These are phyloP conservation scores for Phaenicophaeus curvirostris DNA, from an alignment of 2,797 vertebrate genomes.

Conservation along the genomic window DNA sequence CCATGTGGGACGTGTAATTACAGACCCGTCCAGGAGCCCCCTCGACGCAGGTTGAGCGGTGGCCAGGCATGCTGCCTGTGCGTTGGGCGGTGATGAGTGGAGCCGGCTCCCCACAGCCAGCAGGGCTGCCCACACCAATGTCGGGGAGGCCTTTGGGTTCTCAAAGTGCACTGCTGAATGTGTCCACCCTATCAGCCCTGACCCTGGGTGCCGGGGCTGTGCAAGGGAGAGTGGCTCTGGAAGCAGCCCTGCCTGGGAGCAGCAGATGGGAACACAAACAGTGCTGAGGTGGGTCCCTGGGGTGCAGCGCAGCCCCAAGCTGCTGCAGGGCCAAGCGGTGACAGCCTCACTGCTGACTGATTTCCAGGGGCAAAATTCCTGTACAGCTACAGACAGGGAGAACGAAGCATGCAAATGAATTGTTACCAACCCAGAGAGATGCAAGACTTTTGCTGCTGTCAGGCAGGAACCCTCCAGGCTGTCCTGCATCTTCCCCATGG, in stretches of 20 bases:
- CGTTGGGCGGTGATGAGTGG: rapidly evolving
- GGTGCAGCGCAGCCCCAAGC: rapidly evolving
- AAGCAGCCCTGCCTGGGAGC: not conserved
- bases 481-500: not conserved
- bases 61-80: rapidly evolving
- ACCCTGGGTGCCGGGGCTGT: rapidly evolving
- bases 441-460: rapidly evolving
- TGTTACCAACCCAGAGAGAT: not conserved
- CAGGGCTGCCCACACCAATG: rapidly evolving
- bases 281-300: not conserved
- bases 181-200: rapidly evolving
- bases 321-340: not conserved
- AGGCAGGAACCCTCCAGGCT: not conserved
- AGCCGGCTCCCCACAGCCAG: not conserved
- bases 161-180: not conserved
- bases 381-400: not conserved
- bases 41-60: rapidly evolving
- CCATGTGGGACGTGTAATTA: rapidly evolving
- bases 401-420: not conserved
- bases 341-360: not conserved
- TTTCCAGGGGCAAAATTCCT: not conserved
- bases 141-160: rapidly evolving
- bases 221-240: not conserved
- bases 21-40: not conserved
- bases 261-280: not conserved